These are phyloP conservation scores for Oryzias curvinotus DNA, from an alignment of 2,113 vertebrate species.

Conservation along the genomic window DNA sequence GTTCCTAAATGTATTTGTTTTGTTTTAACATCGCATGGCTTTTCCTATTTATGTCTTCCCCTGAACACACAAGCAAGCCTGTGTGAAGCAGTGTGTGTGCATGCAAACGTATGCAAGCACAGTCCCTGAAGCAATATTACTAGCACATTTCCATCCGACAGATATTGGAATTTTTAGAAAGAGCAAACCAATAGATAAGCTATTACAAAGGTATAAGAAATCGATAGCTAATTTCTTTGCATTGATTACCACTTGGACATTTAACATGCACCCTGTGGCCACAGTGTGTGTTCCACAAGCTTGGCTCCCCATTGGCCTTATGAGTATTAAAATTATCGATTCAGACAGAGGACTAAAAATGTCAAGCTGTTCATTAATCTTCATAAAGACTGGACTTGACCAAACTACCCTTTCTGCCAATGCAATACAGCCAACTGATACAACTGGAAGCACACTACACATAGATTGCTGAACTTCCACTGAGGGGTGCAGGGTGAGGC, in stretches of 20 bases:
- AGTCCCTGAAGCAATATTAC: slow-evolving; percentile 66
- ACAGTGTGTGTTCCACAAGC: slow-evolving; percentile 80
- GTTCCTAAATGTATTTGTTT: slow-evolving; percentile 42
- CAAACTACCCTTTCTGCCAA: slow-evolving; percentile 62
- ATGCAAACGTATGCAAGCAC: slow-evolving; percentile 31
- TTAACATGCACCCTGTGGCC: slow-evolving; percentile 87
- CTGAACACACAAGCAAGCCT: slow-evolving; percentile 37
- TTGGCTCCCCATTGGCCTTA: slow-evolving; percentile 77
- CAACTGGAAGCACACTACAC: slow-evolving; percentile 52
- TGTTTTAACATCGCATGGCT: slow-evolving; percentile 60
- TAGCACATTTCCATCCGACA: slow-evolving; percentile 85
- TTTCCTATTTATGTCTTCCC: slow-evolving; percentile 76
- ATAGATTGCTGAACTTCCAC: slow-evolving; percentile 63
- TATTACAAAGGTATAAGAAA: slow-evolving; percentile 92
- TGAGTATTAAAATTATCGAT: slow-evolving; percentile 89
- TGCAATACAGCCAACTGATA: slow-evolving; percentile 58
- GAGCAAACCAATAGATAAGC: slow-evolving; percentile 95
- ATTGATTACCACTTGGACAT: slow-evolving; percentile 95
- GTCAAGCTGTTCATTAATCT: slow-evolving; percentile 88
- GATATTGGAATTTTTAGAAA: slow-evolving; percentile 91
- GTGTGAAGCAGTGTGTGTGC: slow-evolving; percentile 17
- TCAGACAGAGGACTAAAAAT: slow-evolving; percentile 85
- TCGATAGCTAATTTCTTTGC: slow-evolving; percentile 97
- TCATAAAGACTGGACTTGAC: slow-evolving; percentile 81
- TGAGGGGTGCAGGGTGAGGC: slow-evolving; percentile 61